Base-by-base conservation (phyloP, 1,140 invertebrate species). In the Geopemphigus sp. region DNA sequence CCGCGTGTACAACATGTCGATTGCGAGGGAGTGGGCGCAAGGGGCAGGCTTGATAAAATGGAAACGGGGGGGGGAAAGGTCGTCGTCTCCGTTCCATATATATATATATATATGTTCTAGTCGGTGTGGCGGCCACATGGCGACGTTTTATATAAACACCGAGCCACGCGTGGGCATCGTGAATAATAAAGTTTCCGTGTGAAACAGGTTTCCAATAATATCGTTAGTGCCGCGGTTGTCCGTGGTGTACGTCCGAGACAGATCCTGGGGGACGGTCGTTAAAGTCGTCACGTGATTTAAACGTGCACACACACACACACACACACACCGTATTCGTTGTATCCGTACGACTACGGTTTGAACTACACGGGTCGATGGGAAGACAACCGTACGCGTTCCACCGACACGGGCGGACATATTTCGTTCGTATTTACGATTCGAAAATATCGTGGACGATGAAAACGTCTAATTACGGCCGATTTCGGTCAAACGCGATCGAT, bases 171-270 rank as follows among this genome's bases (percentile, higher is more conserved):
- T 61, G 56, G 39, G 57, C 56, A 39, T 39, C 0, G 57, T 29
- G 32, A 26, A 29, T 22, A 72, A 72, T 57, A 74, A 59, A 74
- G 26, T n/a, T 45, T 59, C 32, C 73, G 6, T 59, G 54, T 15
- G n/a, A 61, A 76, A 76, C 73, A 15, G 73, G 73, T 76, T 76
- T 76, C 54, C 24, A n/a, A n/a, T n/a, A n/a, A n/a, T n/a, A n/a
- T n/a, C n/a, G n/a, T n/a, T n/a, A n/a, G n/a, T n/a, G n/a, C n/a
- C n/a, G n/a, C n/a, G 54, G 17, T 8, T 57, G 22, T 22, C 11
- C 14, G 3, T 56, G n/a, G 72, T 74, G 47, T 29, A 29, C 39
- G 72, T 74, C 24, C 26, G 54, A 68, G 32, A 68, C 47, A 39
- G 66, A 53, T 53, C 45, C 47, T 24, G 26, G 19, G 24, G 26